Evolutionary conservation across 1,140 invertebrate species (phyloP), one percentile per base, ranked within the genome.

Genomic region (Theocolax elegans): DNA sequence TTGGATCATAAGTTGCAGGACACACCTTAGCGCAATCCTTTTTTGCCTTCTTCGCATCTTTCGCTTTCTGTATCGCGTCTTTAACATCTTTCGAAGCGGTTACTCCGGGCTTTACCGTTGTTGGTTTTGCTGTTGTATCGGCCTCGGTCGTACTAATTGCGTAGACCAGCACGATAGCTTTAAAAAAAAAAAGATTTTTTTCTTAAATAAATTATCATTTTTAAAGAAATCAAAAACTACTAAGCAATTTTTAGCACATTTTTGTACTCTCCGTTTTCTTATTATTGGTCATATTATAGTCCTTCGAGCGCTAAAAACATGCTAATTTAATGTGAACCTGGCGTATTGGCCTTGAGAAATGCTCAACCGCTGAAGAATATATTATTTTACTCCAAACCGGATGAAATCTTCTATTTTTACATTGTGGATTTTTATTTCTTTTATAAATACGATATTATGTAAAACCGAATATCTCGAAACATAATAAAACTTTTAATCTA

Each of bases 31-130:
- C 49, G 63, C 84, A 85, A 0, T 85, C 80, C 48, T 83, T 83
- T 29, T 81, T 83, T 3, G 19, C 76, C 40, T 80, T 82, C 42
- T 82, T 81, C 1, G 79, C 77, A 0, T 85, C 81, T 56, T 85
- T 84, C 0, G 77, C 80, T 4, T 75, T 59, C 49, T 85, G 81
- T 13, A 82, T 79, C 0, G 80, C 79, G n/a, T 84, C 82, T 56
- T 84, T 84, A 0, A 83, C 71, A 1, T 83, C 81, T 49, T 83
- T 84, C 0, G 81, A 81, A 0, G 79, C 79, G 0, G 79, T 81
- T 7, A 80, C 78, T 0, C 71, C 12, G 12, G 40, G 19, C n/a
- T 68, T 60, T 4, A 54, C 17, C 31, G 69, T 53, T 3, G 21
- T 46, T 8, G 42, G 40, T 3, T 49, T 49, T 10, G 56, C 62